phyloP scores from a whole-genome alignment of 2,113 vertebrate species.

The Jaculus jaculus region DNA sequence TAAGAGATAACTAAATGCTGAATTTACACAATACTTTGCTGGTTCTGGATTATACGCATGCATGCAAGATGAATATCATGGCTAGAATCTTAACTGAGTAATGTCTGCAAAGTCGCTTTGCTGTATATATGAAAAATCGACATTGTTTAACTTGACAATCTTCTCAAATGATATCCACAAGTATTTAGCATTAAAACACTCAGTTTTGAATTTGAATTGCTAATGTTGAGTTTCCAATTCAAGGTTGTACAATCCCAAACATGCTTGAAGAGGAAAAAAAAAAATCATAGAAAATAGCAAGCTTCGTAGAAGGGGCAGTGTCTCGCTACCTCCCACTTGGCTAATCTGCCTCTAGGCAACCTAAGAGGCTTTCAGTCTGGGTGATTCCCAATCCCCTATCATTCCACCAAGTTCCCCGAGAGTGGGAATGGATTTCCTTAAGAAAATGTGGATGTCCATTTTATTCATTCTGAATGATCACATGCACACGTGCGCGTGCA shows the following conservation, averaged over 20 bases:
- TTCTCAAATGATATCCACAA: slow-evolving; percentile 81
- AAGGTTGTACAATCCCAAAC: slow-evolving; percentile 80
- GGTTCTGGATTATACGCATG: slow-evolving; percentile 78
- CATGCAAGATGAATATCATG: slow-evolving; percentile 80
- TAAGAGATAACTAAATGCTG: slow-evolving; percentile 84
- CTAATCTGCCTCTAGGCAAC: slow-evolving; percentile 50
- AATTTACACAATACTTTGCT: slow-evolving; percentile 83
- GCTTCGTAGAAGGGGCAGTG: slow-evolving; percentile 74
- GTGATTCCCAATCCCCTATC: slow-evolving; percentile 59
- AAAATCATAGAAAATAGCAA: slow-evolving; percentile 74
- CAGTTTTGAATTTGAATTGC: slow-evolving; percentile 84
- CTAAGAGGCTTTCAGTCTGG: slow-evolving; percentile 16
- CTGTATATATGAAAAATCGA: slow-evolving; percentile 67
- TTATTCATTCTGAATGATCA: too few relatives aligned
- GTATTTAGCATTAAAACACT: slow-evolving; percentile 82
- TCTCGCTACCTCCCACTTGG: slow-evolving; percentile 11
- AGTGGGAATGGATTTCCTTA: not conserved
- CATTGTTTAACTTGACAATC: slow-evolving; percentile 78
- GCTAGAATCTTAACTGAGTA: slow-evolving; percentile 80
- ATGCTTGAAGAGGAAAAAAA: slow-evolving; percentile 79
- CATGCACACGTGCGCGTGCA: not conserved
- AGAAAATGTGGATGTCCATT: slow-evolving; percentile 58
- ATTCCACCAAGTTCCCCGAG: not conserved
- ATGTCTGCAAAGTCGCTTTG: slow-evolving; percentile 72
- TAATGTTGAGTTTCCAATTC: slow-evolving; percentile 82